Base-by-base conservation (phyloP, 2,797 vertebrate genomes). In the Hippoglossus hippoglossus region DNA sequence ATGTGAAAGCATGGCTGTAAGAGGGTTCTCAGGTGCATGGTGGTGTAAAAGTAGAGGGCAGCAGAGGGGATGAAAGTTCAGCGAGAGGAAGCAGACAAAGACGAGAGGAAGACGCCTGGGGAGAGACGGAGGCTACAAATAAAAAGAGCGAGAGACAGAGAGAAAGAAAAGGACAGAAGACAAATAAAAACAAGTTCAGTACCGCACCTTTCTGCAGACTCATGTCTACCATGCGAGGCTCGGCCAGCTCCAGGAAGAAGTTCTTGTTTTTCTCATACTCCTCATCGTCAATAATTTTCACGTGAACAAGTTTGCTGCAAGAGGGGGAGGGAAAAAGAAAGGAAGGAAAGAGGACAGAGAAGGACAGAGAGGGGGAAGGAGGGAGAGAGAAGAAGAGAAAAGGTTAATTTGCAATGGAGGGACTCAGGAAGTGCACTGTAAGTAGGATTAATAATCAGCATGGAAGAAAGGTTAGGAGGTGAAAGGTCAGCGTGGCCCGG, bases 231-330 rank as follows among this genome's bases (percentile, higher is more conserved):
- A 98, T 96, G 92, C 95, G 97, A 81, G 97, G 98, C 93, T 98
- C 97, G 88, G 96, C 96, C 94, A 99, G 96, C 95, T 94, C 96
- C 96, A 99, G 95, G 96, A 97, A 99, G 96, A 99, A 99, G 96
- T 96, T 98, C 95, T 99, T 98, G 96, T 98, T 97, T 95, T 98
- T 99, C 95, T 99, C 98, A 93, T 99, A 99, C 93, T 99, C 98
- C 94, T 99, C 98, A 93, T 98, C 98, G 94, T 99, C 97, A 95
- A 98, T 95, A 94, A 99, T 94, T 94, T 98, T 99, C 95, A 98
- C 96, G 93, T 96, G 97, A 96, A 98, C 66, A 91, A 96, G 94
- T 95, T 98, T 98, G 96, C 97, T 98, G 97, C 93, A 93, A 91
- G 93, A 94, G 79, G 55, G 39, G 19, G n/a, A 3, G 21, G 64